Percentiles rank a stretch among this genome's conserved stretches.
Conservation (phyloP, 2,797 vertebrate genomes). For the Enoplosus armatus region DNA sequence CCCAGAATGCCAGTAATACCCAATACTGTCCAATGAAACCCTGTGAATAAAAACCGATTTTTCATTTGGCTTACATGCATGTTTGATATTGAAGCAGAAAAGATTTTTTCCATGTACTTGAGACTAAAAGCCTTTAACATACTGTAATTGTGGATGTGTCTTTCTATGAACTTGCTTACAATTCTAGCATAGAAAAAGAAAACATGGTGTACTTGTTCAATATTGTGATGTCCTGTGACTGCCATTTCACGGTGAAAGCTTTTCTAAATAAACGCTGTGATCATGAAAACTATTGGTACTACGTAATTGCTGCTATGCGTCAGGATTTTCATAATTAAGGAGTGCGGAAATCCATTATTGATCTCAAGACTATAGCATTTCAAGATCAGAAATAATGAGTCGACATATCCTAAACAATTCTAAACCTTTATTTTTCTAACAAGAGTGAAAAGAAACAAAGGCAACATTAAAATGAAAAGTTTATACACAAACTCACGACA, state of each 20-base stretch:
- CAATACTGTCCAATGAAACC: conserved; percentile 16
- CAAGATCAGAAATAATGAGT: conserved; percentile 49
- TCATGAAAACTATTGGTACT: conserved; percentile 12
- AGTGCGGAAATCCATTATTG: not conserved
- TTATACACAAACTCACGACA: conserved; percentile 88
- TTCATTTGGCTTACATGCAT: conserved; percentile 74
- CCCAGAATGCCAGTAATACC: not conserved
- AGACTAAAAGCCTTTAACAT: conserved; percentile 63
- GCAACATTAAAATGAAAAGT: conserved; percentile 89
- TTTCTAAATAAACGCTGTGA: conserved; percentile 81
- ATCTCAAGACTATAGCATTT: not conserved
- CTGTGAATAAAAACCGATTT: conserved; percentile 43
- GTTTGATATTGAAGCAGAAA: conserved; percentile 68
- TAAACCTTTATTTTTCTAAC: conserved; percentile 91
- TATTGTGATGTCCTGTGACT: conserved; percentile 75
- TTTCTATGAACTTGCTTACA: conserved; percentile 70
- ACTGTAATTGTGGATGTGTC: conserved; percentile 68
- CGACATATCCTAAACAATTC: conserved; percentile 86
- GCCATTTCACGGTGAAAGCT: conserved; percentile 73
- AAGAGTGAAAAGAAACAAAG: conserved; percentile 90
- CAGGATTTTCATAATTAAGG: not conserved
- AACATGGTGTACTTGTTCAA: conserved; percentile 62
- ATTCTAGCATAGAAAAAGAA: conserved; percentile 64
- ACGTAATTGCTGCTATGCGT: not conserved
- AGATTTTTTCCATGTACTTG: conserved; percentile 47